Percentiles rank a stretch among this genome's conserved stretches.
Conservation (phyloP, 1,140 invertebrate species). For the Atopsyche davidsoni region DNA sequence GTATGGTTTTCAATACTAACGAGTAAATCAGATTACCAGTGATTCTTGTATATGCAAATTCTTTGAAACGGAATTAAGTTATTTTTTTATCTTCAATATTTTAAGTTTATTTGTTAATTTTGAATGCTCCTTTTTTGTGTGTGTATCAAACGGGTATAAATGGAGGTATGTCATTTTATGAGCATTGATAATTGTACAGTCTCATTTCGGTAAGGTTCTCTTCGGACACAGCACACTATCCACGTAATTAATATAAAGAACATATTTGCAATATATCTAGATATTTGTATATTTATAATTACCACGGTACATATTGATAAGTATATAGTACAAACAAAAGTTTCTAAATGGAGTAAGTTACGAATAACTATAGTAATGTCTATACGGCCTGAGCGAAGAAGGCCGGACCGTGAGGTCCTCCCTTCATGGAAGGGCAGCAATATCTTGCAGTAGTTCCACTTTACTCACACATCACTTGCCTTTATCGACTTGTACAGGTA, state of each 20-base stretch:
- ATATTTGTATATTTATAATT: too few relatives aligned
- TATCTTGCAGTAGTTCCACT: too few relatives aligned
- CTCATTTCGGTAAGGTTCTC: conserved; percentile 20
- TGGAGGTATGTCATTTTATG: conserved; percentile 24
- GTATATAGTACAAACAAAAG: too few relatives aligned
- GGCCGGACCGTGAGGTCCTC: too few relatives aligned
- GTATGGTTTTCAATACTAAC: conserved; percentile 29
- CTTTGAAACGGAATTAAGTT: conserved; percentile 15
- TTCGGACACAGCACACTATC: conserved; percentile 18
- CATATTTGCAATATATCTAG: conserved; percentile 3
- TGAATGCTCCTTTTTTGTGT: conserved; percentile 22
- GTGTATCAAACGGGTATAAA: conserved; percentile 28
- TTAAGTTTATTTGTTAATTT: conserved; percentile 24
- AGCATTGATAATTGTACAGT: conserved; percentile 20
- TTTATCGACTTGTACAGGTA: too few relatives aligned
- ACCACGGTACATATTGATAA: too few relatives aligned
- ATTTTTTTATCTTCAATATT: conserved; percentile 24
- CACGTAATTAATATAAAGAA: too few relatives aligned
- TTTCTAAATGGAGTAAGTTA: too few relatives aligned
- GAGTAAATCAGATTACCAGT: conserved; percentile 20
- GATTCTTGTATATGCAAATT: conserved; percentile 19
- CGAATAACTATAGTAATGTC: too few relatives aligned
- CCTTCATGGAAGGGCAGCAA: too few relatives aligned
- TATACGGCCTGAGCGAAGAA: too few relatives aligned
- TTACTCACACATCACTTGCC: too few relatives aligned